Evolutionary conservation across 1,140 invertebrate genomes (phyloP), one percentile per base, ranked within the genome.

Genomic region (Mesaphorura yosii): DNA sequence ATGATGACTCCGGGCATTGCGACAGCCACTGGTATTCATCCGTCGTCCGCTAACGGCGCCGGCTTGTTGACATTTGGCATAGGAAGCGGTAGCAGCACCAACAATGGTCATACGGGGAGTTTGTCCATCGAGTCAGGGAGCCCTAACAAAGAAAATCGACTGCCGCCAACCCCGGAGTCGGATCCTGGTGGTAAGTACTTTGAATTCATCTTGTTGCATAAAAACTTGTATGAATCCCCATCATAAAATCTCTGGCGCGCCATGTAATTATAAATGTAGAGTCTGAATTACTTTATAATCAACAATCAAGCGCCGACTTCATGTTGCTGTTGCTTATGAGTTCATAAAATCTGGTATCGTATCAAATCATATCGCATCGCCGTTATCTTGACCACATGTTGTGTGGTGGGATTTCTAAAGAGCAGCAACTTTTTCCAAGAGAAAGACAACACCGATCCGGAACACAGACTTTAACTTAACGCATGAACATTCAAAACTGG

Each of bases 81-180:
- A n/a, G n/a, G n/a, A n/a, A n/a, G n/a, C n/a, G 10, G 10, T n/a
- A 34, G 10, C n/a, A 10, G 10, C 10, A 34, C 10, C 31, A 34
- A 34, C n/a, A 10, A 10, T 34, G 31, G 22, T 4, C 17, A 5
- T n/a, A 3, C 14, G n/a, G 26, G 20, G 20, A 23, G 10, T n/a
- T 15, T 28, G 6, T 15, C 49, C 37, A 42, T 53, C 4, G 59
- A 60, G 38, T 51, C 54, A 17, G 59, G 55, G 27, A 61, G 59
- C 44, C 59, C 59, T 6, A 61, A 61, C 42, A 61, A 61, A 38
- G 59, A 61, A 42, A 61, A 61, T 44, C 26, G 59, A 17, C 34
- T 61, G 2, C 59, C 59, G 19, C 59, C 55, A 23, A 61, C 59
- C 7, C 59, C 59, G 14, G 59, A 61, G 22, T 61, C 59, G n/a